Percentiles rank a stretch among this genome's conserved stretches.
These are phyloP conservation scores for Donacobius atricapilla DNA, from an alignment of 2,113 vertebrate genomes.

Conservation along the genomic window DNA sequence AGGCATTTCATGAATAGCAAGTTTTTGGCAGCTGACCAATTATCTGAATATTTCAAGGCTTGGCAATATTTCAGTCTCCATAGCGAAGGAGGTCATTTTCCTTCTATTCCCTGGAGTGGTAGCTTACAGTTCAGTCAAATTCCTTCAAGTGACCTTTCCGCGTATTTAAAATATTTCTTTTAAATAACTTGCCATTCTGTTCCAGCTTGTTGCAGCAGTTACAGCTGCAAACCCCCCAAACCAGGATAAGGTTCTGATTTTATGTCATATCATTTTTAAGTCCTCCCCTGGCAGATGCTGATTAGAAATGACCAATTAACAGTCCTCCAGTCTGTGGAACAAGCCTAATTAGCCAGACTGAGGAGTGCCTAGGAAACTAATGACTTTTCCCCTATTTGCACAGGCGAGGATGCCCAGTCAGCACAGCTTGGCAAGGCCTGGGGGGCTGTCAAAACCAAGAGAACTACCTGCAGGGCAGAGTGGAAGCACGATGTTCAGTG, in stretches of 20 bases:
- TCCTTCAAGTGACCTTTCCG: constrained; percentile 47
- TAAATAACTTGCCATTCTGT: not conserved
- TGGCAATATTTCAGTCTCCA: constrained; percentile 59
- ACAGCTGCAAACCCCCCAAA: not conserved
- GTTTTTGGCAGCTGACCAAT: constrained; percentile 61
- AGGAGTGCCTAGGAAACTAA: not conserved
- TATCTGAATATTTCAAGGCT: constrained; percentile 60
- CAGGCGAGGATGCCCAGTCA: not conserved
- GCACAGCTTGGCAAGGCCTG: not conserved
- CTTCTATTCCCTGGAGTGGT: constrained; percentile 34
- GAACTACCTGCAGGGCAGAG: not conserved
- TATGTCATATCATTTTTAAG: not conserved
- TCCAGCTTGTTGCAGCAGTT: not conserved
- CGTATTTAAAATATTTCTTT: constrained; percentile 32
- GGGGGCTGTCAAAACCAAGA: not conserved
- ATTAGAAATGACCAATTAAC: constrained; percentile 37
- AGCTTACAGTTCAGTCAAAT: constrained; percentile 44
- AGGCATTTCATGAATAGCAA: constrained; percentile 59
- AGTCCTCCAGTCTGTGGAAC: not conserved
- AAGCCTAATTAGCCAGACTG: not conserved
- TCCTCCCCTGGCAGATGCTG: not conserved
- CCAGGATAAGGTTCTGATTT: not conserved
- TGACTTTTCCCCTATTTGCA: not conserved
- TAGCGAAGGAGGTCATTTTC: constrained; percentile 52
- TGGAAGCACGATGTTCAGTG: accelerated